Base-by-base conservation (phyloP, 2,797 vertebrate species). In the Neopelma chrysocephalum region DNA sequence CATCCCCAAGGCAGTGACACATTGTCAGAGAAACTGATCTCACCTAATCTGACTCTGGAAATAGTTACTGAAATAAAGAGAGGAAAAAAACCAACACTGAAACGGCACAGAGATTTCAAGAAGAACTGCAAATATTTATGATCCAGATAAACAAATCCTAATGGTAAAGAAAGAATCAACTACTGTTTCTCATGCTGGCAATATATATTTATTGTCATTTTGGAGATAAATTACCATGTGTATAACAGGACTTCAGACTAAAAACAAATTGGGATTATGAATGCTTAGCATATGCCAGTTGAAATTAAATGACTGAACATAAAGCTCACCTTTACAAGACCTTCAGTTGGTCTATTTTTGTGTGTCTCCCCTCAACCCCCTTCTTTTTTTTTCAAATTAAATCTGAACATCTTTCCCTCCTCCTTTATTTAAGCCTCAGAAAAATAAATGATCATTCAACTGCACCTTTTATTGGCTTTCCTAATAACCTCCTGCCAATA, bases 151-250 rank as follows among this genome's bases (percentile, higher is more conserved):
- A 71, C 29, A 80, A 84, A 82, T 22, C 6, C 14, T 48, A 19
- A 57, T 7, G 31, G 51, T 32, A 85, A 95, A 94, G 43, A 90
- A 94, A 83, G 69, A 85, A 84, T 22, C 89, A 77, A 83, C 70
- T 1, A 88, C 31, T 7, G 42, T 87, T 93, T 91, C 81, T 95
- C 94, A 96, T 97, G 96, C 97, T 80, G 94, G 89, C 66, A 97
- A 75, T 94, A 97, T 15, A 38, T 86, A 93, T 98, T 98, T 98
- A 97, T 98, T 98, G 73, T 93, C 53, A 95, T 76, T 97, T 31
- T 92, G 87, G 78, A 97, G 81, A 96, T 60, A 95, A 93, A 56
- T 96, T 97, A 97, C 91, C 94, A 95, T 94, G 72, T 78, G 82
- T 80, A 69, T 93, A 96, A 73, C 84, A 96, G 53, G 64, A 94